phyloP scores from a whole-genome alignment of 2,113 vertebrate species.

The Osmerus eperlanus region DNA sequence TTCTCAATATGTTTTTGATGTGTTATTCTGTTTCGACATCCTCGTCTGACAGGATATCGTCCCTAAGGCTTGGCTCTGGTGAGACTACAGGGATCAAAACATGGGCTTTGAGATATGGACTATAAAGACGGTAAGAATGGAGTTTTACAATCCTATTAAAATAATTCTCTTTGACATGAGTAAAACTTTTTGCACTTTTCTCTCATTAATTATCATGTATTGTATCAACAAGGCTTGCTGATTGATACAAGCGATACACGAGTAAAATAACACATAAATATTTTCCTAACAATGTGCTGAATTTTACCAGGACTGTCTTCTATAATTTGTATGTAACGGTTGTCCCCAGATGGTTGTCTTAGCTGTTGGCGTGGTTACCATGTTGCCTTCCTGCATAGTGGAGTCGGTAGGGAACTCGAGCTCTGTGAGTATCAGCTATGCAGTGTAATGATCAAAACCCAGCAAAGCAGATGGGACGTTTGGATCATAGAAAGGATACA shows the following conservation, averaged over 20 bases:
- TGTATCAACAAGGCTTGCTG: too few relatives aligned
- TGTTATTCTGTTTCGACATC: slow-evolving; percentile 2
- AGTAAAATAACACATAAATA: background rate
- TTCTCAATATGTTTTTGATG: background rate
- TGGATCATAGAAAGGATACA: slow-evolving; percentile 28
- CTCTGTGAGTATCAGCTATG: slow-evolving; percentile 40
- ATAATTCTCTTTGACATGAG: too few relatives aligned
- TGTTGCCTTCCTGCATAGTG: slow-evolving; percentile 38
- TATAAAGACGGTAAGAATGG: slow-evolving; percentile 17
- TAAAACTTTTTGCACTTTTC: too few relatives aligned
- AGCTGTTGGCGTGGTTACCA: slow-evolving; percentile 26
- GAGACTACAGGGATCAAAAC: background rate
- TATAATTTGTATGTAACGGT: slow-evolving; percentile 12
- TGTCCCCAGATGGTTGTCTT: slow-evolving; percentile 20
- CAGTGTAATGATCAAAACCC: slow-evolving; percentile 9
- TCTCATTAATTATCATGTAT: too few relatives aligned
- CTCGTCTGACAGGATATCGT: background rate
- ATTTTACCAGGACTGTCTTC: slow-evolving; percentile 11
- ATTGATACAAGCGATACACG: background rate
- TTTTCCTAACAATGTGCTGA: background rate
- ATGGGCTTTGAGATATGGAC: background rate
- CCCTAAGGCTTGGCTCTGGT: background rate
- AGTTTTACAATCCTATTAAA: too few relatives aligned
- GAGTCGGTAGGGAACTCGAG: slow-evolving; percentile 22
- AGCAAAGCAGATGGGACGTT: slow-evolving; percentile 32